These are phyloP conservation scores for Malurus splendens DNA, from an alignment of 2,797 vertebrate species.

Conservation along the genomic window DNA sequence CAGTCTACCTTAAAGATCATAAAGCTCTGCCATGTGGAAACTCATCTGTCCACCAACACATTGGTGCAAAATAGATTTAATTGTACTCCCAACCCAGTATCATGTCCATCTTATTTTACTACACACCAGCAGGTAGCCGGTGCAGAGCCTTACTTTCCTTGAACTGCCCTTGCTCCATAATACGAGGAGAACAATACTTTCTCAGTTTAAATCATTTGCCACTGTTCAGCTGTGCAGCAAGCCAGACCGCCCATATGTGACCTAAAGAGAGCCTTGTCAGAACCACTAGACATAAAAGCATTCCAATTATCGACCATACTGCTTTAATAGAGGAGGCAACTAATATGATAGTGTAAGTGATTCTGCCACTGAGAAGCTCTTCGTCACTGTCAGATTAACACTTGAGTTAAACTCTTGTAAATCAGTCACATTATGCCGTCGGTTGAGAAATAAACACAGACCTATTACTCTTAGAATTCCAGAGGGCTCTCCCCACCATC, in stretches of 20 bases:
- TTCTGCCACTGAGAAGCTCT: slow-evolving; percentile 76
- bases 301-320: slow-evolving; percentile 88
- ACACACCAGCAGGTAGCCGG: slow-evolving; percentile 77
- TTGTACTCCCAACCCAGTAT: slow-evolving; percentile 83
- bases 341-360: slow-evolving; percentile 79
- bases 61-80: slow-evolving; percentile 82
- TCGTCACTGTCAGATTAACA: slow-evolving; percentile 83
- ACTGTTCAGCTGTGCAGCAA: slow-evolving; percentile 86
- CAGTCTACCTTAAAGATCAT: slow-evolving; percentile 85
- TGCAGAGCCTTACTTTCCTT: slow-evolving; percentile 78
- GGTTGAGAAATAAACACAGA: slow-evolving; percentile 76
- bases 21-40: slow-evolving; percentile 82
- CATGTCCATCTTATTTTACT: slow-evolving; percentile 84
- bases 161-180: slow-evolving; percentile 82
- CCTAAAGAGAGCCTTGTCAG: slow-evolving; percentile 86
- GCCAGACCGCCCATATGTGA: slow-evolving; percentile 82
- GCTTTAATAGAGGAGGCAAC: slow-evolving; percentile 78
- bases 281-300: slow-evolving; percentile 89
- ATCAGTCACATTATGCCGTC: slow-evolving; percentile 76
- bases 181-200: slow-evolving; percentile 79
- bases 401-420: slow-evolving; percentile 83
- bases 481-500: slow-evolving; percentile 55
- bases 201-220: slow-evolving; percentile 92
- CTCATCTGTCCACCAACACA: slow-evolving; percentile 80
- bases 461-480: slow-evolving; percentile 70